A percentile compares a stretch with the other conserved stretches of the same genome.
These are phyloP conservation scores for Pogonognathellus flavescens DNA, from an alignment of 1,140 invertebrate species.

Conservation along the genomic window DNA sequence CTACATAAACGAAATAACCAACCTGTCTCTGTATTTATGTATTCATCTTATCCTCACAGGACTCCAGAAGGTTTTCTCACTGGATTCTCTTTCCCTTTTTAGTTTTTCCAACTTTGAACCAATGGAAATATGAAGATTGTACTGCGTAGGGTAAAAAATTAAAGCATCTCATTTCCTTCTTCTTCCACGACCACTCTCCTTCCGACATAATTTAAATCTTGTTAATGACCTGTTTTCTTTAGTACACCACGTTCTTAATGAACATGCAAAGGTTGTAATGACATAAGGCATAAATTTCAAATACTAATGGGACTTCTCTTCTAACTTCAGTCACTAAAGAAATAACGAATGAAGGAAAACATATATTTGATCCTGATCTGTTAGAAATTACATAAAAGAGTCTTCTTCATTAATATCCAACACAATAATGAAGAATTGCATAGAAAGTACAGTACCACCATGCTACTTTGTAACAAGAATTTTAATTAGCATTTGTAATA, in stretches of 20 bases:
- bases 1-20: too few species aligned
- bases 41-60: neutral
- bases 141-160: neutral
- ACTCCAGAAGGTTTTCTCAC: conserved; percentile 2
- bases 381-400: too few species aligned
- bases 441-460: too few species aligned
- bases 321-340: neutral
- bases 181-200: neutral
- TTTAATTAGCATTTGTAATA: neutral
- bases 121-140: neutral
- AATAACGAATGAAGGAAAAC: neutral
- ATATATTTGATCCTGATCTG: too few species aligned
- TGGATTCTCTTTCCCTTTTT: neutral
- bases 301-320: neutral
- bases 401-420: too few species aligned
- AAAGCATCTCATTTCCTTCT: conserved; percentile 18
- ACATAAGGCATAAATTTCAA: neutral
- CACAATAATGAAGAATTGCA: too few species aligned
- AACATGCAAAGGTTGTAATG: neutral
- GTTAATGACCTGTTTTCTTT: conserved; percentile 37
- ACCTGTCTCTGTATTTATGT: too few species aligned
- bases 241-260: neutral
- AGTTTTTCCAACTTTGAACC: neutral
- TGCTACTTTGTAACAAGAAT: too few species aligned
- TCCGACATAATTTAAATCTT: conserved; percentile 28